phyloP scores from a whole-genome alignment of 2,888 invertebrate genomes.

The Torymus auratus region DNA sequence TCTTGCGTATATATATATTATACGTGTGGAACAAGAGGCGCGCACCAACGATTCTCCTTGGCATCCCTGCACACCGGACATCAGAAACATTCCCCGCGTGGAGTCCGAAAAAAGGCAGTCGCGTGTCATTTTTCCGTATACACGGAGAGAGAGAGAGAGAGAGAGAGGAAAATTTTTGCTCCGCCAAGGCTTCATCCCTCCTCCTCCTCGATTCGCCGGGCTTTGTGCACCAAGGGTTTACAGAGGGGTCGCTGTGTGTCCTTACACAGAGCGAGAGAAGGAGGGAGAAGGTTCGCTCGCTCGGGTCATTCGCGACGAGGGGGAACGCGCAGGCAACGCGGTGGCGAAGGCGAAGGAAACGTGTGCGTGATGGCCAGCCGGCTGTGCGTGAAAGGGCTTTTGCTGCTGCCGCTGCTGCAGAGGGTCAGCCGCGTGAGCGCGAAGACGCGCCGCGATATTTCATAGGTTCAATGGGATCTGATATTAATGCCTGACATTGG shows the following conservation, averaged over 20 bases:
- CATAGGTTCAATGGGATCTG: conserved; percentile 47
- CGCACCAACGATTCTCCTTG: background rate
- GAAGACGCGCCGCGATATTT: conserved; percentile 50
- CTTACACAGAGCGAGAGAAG: background rate
- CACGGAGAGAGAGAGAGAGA: too few relatives aligned
- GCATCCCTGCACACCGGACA: background rate
- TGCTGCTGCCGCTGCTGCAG: background rate
- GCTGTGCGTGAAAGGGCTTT: conserved; percentile 45
- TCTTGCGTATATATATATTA: too few relatives aligned
- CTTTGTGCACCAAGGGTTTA: conserved; percentile 9
- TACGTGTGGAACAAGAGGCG: too few relatives aligned
- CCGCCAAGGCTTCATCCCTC: conserved; percentile 23
- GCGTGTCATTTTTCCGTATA: conserved; percentile 45
- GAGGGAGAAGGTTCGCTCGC: background rate
- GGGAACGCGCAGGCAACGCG: background rate
- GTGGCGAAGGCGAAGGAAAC: too few relatives aligned
- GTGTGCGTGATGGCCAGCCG: conserved; percentile 35
- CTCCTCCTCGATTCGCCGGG: too few relatives aligned
- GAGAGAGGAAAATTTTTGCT: conserved; percentile 35
- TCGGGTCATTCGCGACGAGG: background rate
- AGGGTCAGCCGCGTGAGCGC: too few relatives aligned
- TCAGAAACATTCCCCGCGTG: conserved; percentile 27
- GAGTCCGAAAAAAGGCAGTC: conserved; percentile 4
- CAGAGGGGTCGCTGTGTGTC: conserved; percentile 29
- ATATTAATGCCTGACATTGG: conserved; percentile 47